Evolutionary conservation across 2,888 invertebrate species (phyloP).

Genomic region (Mesochorus sp.): DNA sequence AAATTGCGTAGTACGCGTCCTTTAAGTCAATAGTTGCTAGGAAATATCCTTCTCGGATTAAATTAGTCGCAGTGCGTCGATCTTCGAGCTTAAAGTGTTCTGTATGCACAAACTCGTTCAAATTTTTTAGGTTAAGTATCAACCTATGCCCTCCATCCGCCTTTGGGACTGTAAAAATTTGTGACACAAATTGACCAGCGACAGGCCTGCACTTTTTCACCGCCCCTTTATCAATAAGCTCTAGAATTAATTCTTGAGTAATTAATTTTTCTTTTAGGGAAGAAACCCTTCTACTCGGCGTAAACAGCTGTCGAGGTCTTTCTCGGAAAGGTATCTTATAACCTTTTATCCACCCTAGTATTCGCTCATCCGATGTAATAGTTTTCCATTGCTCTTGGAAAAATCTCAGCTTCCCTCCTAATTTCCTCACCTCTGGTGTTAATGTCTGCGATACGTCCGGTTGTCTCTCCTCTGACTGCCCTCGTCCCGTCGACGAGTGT

Average conservation of each 20-base stretch:
- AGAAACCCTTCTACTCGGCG: too few relatives aligned
- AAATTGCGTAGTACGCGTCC: conserved; percentile 55
- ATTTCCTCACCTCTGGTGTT: too few relatives aligned
- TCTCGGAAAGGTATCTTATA: not conserved
- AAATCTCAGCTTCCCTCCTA: too few relatives aligned
- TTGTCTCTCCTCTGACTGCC: too few relatives aligned
- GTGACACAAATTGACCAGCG: not conserved
- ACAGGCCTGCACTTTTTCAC: not conserved
- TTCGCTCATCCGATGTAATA: too few relatives aligned
- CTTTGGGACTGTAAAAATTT: not conserved
- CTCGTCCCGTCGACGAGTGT: not conserved
- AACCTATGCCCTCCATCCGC: not conserved
- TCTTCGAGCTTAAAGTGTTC: too few relatives aligned
- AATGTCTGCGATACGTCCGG: too few relatives aligned
- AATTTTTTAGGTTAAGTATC: conserved; percentile 6
- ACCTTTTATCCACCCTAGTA: not conserved
- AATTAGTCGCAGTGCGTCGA: too few relatives aligned
- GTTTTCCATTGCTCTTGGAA: too few relatives aligned
- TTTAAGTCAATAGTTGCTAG: conserved; percentile 45
- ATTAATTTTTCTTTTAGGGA: not conserved
- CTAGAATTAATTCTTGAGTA: not conserved
- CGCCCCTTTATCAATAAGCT: not conserved
- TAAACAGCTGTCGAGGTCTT: not conserved
- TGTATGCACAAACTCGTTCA: too few relatives aligned
- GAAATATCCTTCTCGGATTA: too few relatives aligned